phyloP scores from a whole-genome alignment of 2,113 vertebrate genomes.

The Podocnemis expansa region DNA sequence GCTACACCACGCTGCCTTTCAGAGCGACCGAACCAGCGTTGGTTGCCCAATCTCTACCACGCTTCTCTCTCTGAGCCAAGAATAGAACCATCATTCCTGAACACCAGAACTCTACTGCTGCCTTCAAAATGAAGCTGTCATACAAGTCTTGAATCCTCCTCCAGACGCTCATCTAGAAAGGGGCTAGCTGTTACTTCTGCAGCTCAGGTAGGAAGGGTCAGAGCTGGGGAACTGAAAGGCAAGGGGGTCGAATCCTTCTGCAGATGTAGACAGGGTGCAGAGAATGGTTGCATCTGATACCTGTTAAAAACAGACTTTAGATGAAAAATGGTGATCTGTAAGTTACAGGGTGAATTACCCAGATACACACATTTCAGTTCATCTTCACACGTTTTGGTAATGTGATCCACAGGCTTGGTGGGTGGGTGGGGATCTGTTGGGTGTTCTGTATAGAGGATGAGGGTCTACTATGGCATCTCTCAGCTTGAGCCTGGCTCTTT shows the following conservation, averaged over 20 bases:
- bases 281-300: neutral
- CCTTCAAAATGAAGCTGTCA: neutral
- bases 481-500: neutral
- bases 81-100: neutral
- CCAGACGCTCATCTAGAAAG: neutral
- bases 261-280: neutral
- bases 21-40: neutral
- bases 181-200: neutral
- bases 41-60: slow-evolving; percentile 9
- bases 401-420: neutral
- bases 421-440: too few species aligned
- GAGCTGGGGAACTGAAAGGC: neutral
- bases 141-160: neutral
- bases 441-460: neutral
- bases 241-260: neutral
- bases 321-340: neutral
- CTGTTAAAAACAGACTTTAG: neutral
- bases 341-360: neutral
- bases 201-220: neutral
- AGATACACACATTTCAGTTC: accelerated
- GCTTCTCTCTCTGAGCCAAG: neutral
- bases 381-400: neutral
- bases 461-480: neutral
- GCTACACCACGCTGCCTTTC: neutral
- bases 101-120: too few species aligned